These are phyloP conservation scores for Pempheris klunzingeri DNA, from an alignment of 2,797 vertebrate genomes.

Conservation along the genomic window DNA sequence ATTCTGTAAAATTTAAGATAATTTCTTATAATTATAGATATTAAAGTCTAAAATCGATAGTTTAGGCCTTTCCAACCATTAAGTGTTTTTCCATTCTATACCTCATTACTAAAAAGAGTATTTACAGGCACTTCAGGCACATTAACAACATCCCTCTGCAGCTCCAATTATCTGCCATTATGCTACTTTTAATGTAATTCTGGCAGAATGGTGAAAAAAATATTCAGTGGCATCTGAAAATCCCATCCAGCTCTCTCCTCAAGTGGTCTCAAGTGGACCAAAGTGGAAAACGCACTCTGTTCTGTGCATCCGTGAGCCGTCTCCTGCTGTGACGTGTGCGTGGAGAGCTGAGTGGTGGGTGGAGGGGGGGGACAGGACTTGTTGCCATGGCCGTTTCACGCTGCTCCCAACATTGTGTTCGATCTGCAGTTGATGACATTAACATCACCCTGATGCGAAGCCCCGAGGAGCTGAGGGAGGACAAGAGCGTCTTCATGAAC, in stretches of 20 bases:
- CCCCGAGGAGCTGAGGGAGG: constrained; percentile 90
- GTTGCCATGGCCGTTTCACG: constrained; percentile 51
- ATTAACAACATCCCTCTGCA: neutral
- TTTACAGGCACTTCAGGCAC: neutral
- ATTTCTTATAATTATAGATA: neutral
- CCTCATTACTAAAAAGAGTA: neutral
- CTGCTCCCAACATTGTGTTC: constrained; percentile 52
- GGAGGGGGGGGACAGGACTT: constrained; percentile 24
- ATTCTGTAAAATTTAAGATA: no score
- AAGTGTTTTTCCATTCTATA: neutral
- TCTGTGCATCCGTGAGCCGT: constrained; percentile 8
- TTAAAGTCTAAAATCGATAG: neutral
- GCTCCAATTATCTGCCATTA: neutral
- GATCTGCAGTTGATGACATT: constrained; percentile 91
- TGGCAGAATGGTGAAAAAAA: neutral
- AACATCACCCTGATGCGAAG: constrained; percentile 95
- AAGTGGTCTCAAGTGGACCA: neutral
- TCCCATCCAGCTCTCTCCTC: neutral
- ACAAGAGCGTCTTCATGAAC: constrained; percentile 95
- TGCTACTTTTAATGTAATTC: neutral
- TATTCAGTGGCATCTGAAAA: neutral
- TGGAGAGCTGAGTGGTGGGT: constrained; percentile 12
- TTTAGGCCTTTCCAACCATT: neutral
- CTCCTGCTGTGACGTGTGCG: constrained; percentile 51
- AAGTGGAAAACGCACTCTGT: constrained; percentile 10